Evolutionary conservation across 2,888 invertebrate species (phyloP).

Genomic region (Artemia sp.): DNA sequence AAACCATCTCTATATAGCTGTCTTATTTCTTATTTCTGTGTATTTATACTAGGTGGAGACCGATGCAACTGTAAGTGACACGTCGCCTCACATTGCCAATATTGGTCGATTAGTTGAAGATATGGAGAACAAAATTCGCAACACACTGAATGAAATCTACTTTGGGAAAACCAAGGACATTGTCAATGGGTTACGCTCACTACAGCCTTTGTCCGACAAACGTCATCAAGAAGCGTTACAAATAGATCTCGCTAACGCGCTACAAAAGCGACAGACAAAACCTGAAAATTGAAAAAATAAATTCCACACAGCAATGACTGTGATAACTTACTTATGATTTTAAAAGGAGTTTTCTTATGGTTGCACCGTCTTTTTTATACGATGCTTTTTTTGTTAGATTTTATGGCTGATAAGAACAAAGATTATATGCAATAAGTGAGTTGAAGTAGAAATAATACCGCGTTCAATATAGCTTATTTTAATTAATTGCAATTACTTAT

Average conservation of each 20-base stretch:
- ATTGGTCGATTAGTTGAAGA: constrained; percentile 98
- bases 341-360: not conserved
- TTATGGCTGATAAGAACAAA: too few relatives aligned
- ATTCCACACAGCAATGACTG: constrained; percentile 11
- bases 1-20: not conserved
- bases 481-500: too few relatives aligned
- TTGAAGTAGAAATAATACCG: too few relatives aligned
- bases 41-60: constrained; percentile 54
- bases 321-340: constrained; percentile 2
- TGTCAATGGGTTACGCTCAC: constrained; percentile 72
- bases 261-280: constrained; percentile 62
- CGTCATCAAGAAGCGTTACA: constrained; percentile 64
- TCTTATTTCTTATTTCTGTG: not conserved
- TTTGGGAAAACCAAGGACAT: constrained; percentile 98
- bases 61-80: constrained; percentile 75
- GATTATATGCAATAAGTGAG: too few relatives aligned
- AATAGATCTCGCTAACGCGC: constrained; percentile 64
- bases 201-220: constrained; percentile 66
- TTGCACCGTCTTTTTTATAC: constrained; percentile 12
- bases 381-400: constrained; percentile 7
- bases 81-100: constrained; percentile 92
- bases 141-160: constrained; percentile 94
- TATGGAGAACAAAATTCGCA: constrained; percentile 98
- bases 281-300: constrained; percentile 19
- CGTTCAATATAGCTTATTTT: too few relatives aligned